A percentile compares a stretch with the other conserved stretches of the same genome.
These are phyloP conservation scores for Glomeris marginata DNA, from an alignment of 2,888 invertebrate species.

Conservation along the genomic window DNA sequence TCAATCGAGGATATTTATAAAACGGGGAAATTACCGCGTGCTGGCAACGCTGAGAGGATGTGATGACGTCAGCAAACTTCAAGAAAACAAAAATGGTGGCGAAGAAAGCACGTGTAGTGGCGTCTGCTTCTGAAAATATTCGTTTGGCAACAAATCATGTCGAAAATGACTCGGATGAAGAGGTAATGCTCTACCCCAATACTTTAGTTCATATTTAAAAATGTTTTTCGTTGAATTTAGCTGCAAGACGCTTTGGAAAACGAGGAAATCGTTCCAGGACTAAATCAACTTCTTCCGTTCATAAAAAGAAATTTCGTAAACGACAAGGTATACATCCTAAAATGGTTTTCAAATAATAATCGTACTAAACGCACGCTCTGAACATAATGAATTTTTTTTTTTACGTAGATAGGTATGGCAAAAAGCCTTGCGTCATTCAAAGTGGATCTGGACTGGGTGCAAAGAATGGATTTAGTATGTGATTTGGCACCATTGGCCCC, in stretches of 20 bases:
- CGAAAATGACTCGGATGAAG: constrained; percentile 2
- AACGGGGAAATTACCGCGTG: too few species aligned
- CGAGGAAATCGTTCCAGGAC: constrained; percentile 70
- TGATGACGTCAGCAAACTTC: too few species aligned
- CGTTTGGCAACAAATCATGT: too few species aligned
- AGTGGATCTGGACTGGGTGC: constrained; percentile 64
- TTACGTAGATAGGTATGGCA: constrained; percentile 42
- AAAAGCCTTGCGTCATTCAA: constrained; percentile 54
- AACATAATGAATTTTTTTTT: constrained; percentile 24
- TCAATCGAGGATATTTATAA: too few species aligned
- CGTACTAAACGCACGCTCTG: too few species aligned
- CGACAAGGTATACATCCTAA: constrained; percentile 50
- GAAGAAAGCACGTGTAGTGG: too few species aligned
- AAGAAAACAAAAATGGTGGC: too few species aligned
- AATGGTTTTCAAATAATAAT: too few species aligned
- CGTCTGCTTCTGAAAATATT: too few species aligned
- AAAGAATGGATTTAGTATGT: constrained; percentile 63
- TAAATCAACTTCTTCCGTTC: constrained; percentile 42
- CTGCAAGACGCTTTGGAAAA: constrained; percentile 77
- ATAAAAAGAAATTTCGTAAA: constrained; percentile 47
- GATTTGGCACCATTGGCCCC: constrained; percentile 65
- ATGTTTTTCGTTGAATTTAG: constrained; percentile 36
- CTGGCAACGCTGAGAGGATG: too few species aligned
- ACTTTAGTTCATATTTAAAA: not conserved
- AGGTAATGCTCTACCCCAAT: not conserved